Base-by-base conservation (phyloP, 2,888 invertebrate species). In the Liodrosophila aerea region DNA sequence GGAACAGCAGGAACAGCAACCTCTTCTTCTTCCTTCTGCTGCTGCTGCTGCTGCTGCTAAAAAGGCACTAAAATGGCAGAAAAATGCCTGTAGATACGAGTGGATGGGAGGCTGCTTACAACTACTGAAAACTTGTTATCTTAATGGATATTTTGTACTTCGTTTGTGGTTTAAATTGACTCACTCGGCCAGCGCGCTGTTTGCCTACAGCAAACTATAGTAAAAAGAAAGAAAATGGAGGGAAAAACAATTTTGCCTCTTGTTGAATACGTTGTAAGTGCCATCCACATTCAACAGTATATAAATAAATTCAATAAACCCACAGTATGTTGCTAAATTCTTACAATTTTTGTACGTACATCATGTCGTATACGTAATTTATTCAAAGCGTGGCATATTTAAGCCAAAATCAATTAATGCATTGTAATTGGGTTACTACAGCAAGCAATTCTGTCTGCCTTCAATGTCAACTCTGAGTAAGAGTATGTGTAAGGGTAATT, bases 81-180 rank as follows among this genome's bases (percentile, higher is more conserved):
- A 77, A 76, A 73, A 66, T 64, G 64, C 49, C 40, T 49, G 51
- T 40, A 39, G 34, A 16, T 9, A 15, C 16, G 33, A 18, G 50
- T 27, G 52, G 18, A 18, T 3, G 27, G 31, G 22, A 57, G 43
- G 40, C 64, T 59, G 74, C 77, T 78, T 77, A 73, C 78, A 78
- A 78, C 78, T 78, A 76, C 78, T 78, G 77, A 78, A 81, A 80
- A 78, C 78, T 78, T 80, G 78, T 78, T 78, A 78, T 78, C 78
- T 78, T 78, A 78, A 78, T 78, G 81, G 78, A 81, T 81, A 81
- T 78, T 78, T 80, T 78, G 81, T 81, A 81, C 76, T 77, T 78
- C 81, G 78, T 81, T 78, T 81, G 78, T 77, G 81, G 78, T 62
- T 71, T 59, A 81, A 77, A 81, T 81, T 81, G 78, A 78, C 78